Base-by-base conservation (phyloP, 2,113 vertebrate species). In the Onychostoma macrolepis region DNA sequence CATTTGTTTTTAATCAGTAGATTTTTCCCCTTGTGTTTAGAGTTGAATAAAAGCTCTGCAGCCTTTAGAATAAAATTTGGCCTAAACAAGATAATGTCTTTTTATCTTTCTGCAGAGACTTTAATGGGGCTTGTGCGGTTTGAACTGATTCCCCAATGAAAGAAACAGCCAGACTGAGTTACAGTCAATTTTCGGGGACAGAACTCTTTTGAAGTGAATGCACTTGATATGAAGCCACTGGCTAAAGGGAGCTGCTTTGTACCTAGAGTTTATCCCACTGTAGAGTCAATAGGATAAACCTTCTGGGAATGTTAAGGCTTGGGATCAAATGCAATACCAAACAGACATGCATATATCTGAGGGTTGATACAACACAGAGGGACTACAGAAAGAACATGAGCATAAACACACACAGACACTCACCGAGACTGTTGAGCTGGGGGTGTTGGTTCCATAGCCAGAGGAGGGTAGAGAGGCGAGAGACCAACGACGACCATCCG, bases 401-500 rank as follows among this genome's bases (percentile, higher is more conserved):
- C 82, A 56, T n/a, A 82, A 24, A 77, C 53, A 89, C 28, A 88
- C 48, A 67, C 0, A 77, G 8, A 81, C 8, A 76, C 95, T 97
- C 95, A 99, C 98, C 86, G 98, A 99, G 92, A 99, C 98, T 15
- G 98, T 98, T 82, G 98, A 99, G 91, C 98, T 99, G 89, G 98
- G 98, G 76, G 98, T 99, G 94, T 99, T 99, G 91, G 98, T 99
- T 92, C 97, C 98, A 93, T 99, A 99, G 21, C 98, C 98, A 56
- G 98, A 99, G 0, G 98, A 99, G 21, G 98, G 98, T 81, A 99
- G 90, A 63, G 98, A 99, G 82, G 98, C 97, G 93, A 99, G 94
- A 91, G 98, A 99, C 98, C 98, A 99, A 89, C 98, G 97, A 2
- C 98, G 95, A 74, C 98, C 97, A 90, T 99, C 98, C 86, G 97